These are phyloP conservation scores for Sinocyclocheilus maitianheensis DNA, from an alignment of 2,113 vertebrate genomes.

Conservation along the genomic window DNA sequence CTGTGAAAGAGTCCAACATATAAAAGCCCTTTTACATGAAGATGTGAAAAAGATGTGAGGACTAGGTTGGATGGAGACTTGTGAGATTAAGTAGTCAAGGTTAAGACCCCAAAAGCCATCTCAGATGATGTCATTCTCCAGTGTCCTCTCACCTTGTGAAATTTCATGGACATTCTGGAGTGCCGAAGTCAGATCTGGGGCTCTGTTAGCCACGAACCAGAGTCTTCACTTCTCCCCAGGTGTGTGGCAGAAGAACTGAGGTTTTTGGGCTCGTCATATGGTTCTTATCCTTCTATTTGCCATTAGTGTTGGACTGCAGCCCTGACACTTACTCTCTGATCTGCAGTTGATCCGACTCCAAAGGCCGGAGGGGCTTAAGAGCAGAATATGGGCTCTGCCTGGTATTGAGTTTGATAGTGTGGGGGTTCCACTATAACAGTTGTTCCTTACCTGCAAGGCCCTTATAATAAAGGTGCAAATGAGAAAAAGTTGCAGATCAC, in stretches of 20 bases:
- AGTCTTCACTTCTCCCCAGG: conserved; percentile 51
- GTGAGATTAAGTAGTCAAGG: conserved; percentile 56
- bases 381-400: conserved; percentile 34
- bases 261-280: conserved; percentile 52
- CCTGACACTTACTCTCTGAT: conserved; percentile 58
- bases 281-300: conserved; percentile 57
- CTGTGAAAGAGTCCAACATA: conserved; percentile 19
- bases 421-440: conserved; percentile 29
- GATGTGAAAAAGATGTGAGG: conserved; percentile 44
- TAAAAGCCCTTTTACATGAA: conserved; percentile 47
- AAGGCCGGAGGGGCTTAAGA: conserved; percentile 47
- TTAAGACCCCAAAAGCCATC: conserved; percentile 47
- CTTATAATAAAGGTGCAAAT: not conserved
- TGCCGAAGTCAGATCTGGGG: not conserved
- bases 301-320: conserved; percentile 56
- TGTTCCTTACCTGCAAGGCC: not conserved
- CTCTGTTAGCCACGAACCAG: conserved; percentile 23
- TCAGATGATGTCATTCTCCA: conserved; percentile 57
- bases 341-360: conserved; percentile 51
- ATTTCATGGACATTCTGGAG: conserved; percentile 39
- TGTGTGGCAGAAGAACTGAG: conserved; percentile 55
- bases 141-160: conserved; percentile 62
- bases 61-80: conserved; percentile 50
- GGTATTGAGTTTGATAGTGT: conserved; percentile 30
- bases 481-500: not conserved